Evolutionary conservation across 2,888 invertebrate species (phyloP), one percentile per base, ranked within the genome.

Genomic region (Sisyra nigra): DNA sequence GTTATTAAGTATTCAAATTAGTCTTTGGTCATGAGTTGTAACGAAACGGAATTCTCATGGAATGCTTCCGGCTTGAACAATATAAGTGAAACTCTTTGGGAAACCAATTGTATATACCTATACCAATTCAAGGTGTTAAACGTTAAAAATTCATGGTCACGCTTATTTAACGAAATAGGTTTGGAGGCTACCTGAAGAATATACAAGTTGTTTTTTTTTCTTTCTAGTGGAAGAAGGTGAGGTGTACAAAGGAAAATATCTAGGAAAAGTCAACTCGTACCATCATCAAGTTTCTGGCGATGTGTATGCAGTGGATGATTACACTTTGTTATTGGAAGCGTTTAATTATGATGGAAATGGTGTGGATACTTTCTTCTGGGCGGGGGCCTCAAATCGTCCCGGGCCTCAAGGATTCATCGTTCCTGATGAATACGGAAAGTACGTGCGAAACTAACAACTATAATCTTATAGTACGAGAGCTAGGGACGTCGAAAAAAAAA

Each of bases 321-420:
- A 73, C 59, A 89, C 87, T 0, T 64, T 92, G 41, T 64, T 89
- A 8, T 59, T 92, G 46, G 77, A 78, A 14, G 75, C 77, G 48
- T 91, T 92, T 57, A 86, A 77, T 58, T 92, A 92, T 52, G 91
- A 92, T 58, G 92, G 91, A 33, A 83, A 84, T 36, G 91, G 89
- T 0, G 82, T 81, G 8, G 92, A 92, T 57, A 84, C 91, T 2
- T 92, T 87, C 63, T 92, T 92, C 63, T 92, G 89, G 89, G 83
- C 88, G 0, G 92, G 92, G n/a, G 79, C 85, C 29, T 71, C 83
- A 0, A 84, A 81, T 53, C 68, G 88, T 14, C 88, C 91, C 0
- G 88, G 89, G 1, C 87, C 87, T 0, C 84, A 89, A 59, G 92
- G 92, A 5, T 91, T 91, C 58, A 89, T 91, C 44, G 81, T 92